A percentile compares a stretch with the other conserved stretches of the same genome.
Evolutionary conservation across 2,888 invertebrate species (phyloP).

Genomic region (Apeira syringaria): DNA sequence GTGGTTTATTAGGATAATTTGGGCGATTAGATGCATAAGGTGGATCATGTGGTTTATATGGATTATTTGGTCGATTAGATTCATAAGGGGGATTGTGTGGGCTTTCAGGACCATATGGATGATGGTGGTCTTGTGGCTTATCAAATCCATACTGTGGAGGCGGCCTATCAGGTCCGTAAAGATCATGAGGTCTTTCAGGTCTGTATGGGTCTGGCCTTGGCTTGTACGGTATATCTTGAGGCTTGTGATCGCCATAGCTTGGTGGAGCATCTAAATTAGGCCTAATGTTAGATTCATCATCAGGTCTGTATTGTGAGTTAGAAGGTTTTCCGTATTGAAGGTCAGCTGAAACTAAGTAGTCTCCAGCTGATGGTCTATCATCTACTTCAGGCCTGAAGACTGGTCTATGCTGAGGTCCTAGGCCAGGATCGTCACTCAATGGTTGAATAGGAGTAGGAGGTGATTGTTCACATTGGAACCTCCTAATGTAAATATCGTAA

Average conservation of each 20-base stretch:
- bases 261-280: constrained; percentile 58
- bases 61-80: constrained; percentile 3
- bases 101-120: constrained; percentile 19
- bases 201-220: too few species aligned
- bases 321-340: constrained; percentile 48
- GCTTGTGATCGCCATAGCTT: constrained; percentile 62
- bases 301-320: constrained; percentile 55
- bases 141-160: constrained; percentile 15
- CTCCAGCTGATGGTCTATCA: constrained; percentile 56
- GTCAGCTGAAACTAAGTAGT: constrained; percentile 47
- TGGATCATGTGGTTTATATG: not conserved
- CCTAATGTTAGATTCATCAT: constrained; percentile 52
- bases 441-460: constrained; percentile 64
- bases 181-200: too few species aligned
- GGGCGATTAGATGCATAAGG: constrained; percentile 2
- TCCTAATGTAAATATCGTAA: constrained; percentile 67
- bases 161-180: constrained; percentile 35
- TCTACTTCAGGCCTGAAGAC: constrained; percentile 63
- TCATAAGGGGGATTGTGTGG: constrained; percentile 8
- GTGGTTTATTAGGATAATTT: constrained; percentile 27
- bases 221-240: constrained; percentile 58
- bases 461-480: constrained; percentile 68
- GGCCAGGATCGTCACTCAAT: constrained; percentile 51
- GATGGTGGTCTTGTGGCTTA: constrained; percentile 17
- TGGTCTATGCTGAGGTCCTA: constrained; percentile 56